A percentile compares a stretch with the other conserved stretches of the same genome.
Evolutionary conservation across 2,113 vertebrate genomes (phyloP).

Genomic region (Cynoglossus semilaevis): DNA sequence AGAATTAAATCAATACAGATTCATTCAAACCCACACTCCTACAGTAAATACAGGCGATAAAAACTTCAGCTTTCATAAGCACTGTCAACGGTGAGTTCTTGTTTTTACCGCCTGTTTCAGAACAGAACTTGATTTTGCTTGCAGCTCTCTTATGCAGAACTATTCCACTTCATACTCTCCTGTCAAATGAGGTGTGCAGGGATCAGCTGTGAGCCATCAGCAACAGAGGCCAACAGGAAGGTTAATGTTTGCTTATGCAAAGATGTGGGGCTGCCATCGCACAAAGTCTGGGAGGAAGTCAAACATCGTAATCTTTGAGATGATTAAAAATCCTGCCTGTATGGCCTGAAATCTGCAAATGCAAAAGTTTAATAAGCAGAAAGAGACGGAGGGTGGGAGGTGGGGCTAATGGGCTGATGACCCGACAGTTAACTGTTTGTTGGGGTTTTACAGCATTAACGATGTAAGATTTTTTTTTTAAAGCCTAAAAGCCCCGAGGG

Average conservation of each 20-base stretch:
- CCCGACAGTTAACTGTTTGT: conserved; percentile 58
- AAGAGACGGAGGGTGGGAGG: conserved; percentile 13
- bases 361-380: conserved; percentile 33
- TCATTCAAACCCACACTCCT: no score
- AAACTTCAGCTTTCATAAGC: conserved; percentile 14
- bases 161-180: conserved; percentile 44
- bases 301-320: conserved; percentile 58
- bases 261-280: conserved; percentile 57
- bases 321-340: conserved; percentile 56
- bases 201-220: conserved; percentile 63
- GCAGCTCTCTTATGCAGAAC: conserved; percentile 31
- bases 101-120: conserved; percentile 36
- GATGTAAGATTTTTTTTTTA: conserved; percentile 52
- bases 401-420: conserved; percentile 16
- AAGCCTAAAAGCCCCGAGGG: conserved; percentile 33
- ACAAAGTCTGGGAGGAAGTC: conserved; percentile 59
- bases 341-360: conserved; percentile 52
- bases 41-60: no score
- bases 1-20: no score
- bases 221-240: conserved; percentile 60
- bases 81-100: conserved; percentile 36
- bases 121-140: conserved; percentile 42
- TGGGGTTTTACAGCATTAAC: conserved; percentile 44
- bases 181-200: conserved; percentile 65
- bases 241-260: conserved; percentile 54